Conservation (phyloP, 2,888 invertebrate genomes). For the Platycnemis pennipes region DNA sequence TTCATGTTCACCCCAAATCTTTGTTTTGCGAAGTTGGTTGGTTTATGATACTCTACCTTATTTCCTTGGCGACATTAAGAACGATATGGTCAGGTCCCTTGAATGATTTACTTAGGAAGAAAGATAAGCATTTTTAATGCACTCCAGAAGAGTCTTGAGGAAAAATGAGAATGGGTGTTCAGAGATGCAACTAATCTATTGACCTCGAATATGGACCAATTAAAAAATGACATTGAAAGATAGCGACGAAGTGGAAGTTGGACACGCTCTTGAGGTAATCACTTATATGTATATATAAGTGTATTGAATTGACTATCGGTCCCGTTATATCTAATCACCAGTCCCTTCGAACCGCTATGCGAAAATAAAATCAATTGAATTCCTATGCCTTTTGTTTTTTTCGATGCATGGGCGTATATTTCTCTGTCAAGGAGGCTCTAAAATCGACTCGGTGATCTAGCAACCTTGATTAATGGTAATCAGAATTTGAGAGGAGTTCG, state of each 20-base stretch:
- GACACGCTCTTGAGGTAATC: background rate
- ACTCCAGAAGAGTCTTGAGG: too few relatives aligned
- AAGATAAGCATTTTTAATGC: too few relatives aligned
- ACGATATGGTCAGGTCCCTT: too few relatives aligned
- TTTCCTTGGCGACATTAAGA: too few relatives aligned
- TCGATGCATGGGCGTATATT: background rate
- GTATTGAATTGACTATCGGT: background rate
- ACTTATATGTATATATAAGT: background rate
- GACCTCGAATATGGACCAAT: too few relatives aligned
- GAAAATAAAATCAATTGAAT: conserved; percentile 28
- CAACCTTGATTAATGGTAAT: background rate
- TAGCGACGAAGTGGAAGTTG: background rate
- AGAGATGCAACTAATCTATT: too few relatives aligned
- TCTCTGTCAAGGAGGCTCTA: background rate
- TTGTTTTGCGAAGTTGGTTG: too few relatives aligned
- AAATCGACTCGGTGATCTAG: background rate
- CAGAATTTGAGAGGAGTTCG: background rate
- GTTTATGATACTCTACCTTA: too few relatives aligned
- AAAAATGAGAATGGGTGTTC: too few relatives aligned
- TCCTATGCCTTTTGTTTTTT: background rate
- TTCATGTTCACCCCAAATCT: too few relatives aligned
- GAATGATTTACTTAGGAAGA: too few relatives aligned
- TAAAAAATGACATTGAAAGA: background rate
- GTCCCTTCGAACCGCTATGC: background rate
- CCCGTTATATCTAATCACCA: background rate